Base-by-base conservation (phyloP, 2,797 vertebrate genomes). In the Mus caroli region DNA sequence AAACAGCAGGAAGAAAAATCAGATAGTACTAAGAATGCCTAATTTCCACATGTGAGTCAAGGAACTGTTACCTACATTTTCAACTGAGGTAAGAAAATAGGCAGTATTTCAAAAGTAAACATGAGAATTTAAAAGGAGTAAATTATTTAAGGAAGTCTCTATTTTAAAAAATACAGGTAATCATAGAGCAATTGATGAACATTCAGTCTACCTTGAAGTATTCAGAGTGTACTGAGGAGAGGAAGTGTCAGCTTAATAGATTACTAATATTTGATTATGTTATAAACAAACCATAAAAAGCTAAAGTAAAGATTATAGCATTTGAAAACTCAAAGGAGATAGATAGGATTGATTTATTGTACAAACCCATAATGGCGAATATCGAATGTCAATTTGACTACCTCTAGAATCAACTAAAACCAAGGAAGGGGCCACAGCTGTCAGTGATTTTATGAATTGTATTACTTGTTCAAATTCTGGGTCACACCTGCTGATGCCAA, bases 1-100 rank as follows among this genome's bases (percentile, higher is more conserved):
- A 91, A 95, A 56, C 88, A 96, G 92, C 77, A 91, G 90, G 92
- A 92, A 92, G n/a, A 92, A 67, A 94, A 96, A 96, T 88, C 13
- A 50, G 67, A 93, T 50, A 64, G 78, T 34, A 89, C 11, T 64
- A 87, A 79, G n/a, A 37, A 31, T 14, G 28, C 75, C 50, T 96
- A 75, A 93, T 94, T 95, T 94, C 80, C 34, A 85, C 71, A 28
- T 83, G 37, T 34, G 34, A 43, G 26, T 62, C n/a, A 52, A 43
- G 54, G 67, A 92, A 67, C 24, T 76, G 34, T 52, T 37, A 71
- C 37, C 77, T 90, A 87, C n/a, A 40, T 12, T 58, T 91, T 71
- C 10, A 67, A n/a, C 9, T 19, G 76, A n/a, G 37, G 26, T 50
- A 11, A 58, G 37, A 40, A 93, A 69, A 40, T 12, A 43, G 6